Evolutionary conservation across 2,888 invertebrate genomes (phyloP).

Genomic region (Steinernema carpocapsae): DNA sequence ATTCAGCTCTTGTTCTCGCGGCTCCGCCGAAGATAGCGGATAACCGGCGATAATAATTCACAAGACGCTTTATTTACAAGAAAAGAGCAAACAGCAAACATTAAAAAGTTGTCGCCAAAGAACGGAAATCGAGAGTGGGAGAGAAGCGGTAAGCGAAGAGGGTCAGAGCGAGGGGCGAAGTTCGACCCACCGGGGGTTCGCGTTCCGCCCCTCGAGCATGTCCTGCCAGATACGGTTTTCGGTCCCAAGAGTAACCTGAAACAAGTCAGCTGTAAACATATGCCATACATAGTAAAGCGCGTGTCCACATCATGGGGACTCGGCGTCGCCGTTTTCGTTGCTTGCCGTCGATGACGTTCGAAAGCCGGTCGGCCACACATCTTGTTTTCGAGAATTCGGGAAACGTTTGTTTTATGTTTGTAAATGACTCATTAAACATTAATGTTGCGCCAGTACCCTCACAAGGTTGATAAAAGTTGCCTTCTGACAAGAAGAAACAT

Average conservation of each 20-base stretch:
- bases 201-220: conserved; percentile 37
- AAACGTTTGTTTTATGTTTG: conserved; percentile 3
- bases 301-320: too few relatives aligned
- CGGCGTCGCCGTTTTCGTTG: too few relatives aligned
- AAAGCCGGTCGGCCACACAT: too few relatives aligned
- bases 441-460: not conserved
- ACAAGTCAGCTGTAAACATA: not conserved
- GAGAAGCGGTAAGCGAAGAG: not conserved
- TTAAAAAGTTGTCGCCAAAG: not conserved
- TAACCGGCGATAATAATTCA: not conserved
- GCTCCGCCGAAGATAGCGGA: not conserved
- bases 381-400: too few relatives aligned
- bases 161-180: conserved; percentile 27
- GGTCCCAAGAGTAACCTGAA: conserved; percentile 38
- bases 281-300: not conserved
- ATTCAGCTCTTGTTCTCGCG: too few relatives aligned
- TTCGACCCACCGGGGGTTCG: conserved; percentile 41
- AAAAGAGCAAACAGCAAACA: conserved; percentile 8
- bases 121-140: not conserved
- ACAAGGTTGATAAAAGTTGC: not conserved
- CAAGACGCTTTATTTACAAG: conserved; percentile 22
- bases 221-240: conserved; percentile 44
- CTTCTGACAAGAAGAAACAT: not conserved
- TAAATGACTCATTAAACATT: not conserved
- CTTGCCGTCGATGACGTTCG: too few relatives aligned